Evolutionary conservation across 92 coral and sea anemone species (phyloP), one percentile per base, ranked within the genome.

Genomic region (Siderastrea radians): DNA sequence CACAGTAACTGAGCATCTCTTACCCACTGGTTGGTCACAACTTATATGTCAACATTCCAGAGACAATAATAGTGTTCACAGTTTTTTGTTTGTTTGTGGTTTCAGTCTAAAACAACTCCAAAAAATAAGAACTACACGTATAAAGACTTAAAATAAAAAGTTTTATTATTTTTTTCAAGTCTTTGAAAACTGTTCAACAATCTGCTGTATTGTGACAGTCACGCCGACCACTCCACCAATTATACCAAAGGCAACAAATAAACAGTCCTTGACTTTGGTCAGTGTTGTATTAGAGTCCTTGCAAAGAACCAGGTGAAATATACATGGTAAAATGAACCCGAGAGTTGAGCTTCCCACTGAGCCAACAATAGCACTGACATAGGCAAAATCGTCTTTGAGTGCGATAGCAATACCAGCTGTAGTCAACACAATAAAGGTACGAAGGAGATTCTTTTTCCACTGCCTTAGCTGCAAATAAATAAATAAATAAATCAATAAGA

Each of bases 301-400:
- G 49, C 87, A 72, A 15, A 98, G 90, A 46, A 89, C 86, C 74
- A 94, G 52, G 59, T 98, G 99, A 62, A 98, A 94, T 54, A 88
- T 49, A 26, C 98, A 96, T 0, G 99, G 99, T 38, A 98, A 92
- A 17, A 96, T 92, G 63, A 88, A 98, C 3, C 94, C 96, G 57
- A 98, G 81, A 19, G 95, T 89, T 6, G 99, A 92, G 86, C 99
- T 92, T 54, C 98, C 99, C 46, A 98, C 69, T 4, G 98, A 92
- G 17, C 99, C 99, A 86, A 93, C 90, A 49, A 98, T 48, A 7
- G 99, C 98, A 10, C 78, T 68, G 14, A 98, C 91, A 82, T 96
- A 98, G 3, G 98, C 99, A 86, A 96, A 98, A 61, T 98, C 92
- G 78, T 96, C 83, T 80, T 96, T 93, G 3, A 93, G 84, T 26